Conservation (phyloP, 1,140 invertebrate species). For the Globodera ellingtonae region DNA sequence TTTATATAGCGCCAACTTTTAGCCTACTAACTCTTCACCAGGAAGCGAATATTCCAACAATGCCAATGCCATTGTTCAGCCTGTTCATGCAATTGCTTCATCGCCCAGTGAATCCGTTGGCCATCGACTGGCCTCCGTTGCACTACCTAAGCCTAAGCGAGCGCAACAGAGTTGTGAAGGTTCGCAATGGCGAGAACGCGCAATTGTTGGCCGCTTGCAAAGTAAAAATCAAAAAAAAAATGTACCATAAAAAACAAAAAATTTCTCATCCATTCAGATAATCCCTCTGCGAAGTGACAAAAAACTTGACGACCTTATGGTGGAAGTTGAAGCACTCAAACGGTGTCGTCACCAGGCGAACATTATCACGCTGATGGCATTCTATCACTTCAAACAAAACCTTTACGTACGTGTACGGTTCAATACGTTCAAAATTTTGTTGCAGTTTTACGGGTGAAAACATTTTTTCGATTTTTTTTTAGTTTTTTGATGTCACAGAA, state of each 20-base stretch:
- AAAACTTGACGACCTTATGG: constrained; percentile 94
- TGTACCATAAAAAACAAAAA: too few relatives aligned
- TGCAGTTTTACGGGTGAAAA: too few relatives aligned
- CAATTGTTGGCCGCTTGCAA: constrained; percentile 55
- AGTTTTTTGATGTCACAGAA: too few relatives aligned
- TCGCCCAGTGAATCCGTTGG: constrained; percentile 69
- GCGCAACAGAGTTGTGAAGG: constrained; percentile 90
- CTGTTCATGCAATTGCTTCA: constrained; percentile 51
- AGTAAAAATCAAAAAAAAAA: constrained; percentile 23
- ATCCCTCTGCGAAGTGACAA: constrained; percentile 87
- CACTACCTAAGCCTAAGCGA: constrained; percentile 78
- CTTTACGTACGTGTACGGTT: constrained; percentile 43
- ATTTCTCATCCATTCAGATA: constrained; percentile 35
- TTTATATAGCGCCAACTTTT: too few relatives aligned
- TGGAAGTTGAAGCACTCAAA: constrained; percentile 96
- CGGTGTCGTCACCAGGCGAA: constrained; percentile 87
- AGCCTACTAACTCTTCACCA: too few relatives aligned
- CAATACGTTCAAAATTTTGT: too few relatives aligned
- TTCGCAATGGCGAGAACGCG: constrained; percentile 61
- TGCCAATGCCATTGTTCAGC: constrained; percentile 45
- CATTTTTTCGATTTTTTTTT: too few relatives aligned
- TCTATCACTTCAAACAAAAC: constrained; percentile 75
- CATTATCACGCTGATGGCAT: constrained; percentile 90
- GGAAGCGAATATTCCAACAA: too few relatives aligned
- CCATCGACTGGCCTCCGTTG: constrained; percentile 81